phyloP scores from a whole-genome alignment of 2,797 vertebrate species.

The Typhlichthys subterraneus region DNA sequence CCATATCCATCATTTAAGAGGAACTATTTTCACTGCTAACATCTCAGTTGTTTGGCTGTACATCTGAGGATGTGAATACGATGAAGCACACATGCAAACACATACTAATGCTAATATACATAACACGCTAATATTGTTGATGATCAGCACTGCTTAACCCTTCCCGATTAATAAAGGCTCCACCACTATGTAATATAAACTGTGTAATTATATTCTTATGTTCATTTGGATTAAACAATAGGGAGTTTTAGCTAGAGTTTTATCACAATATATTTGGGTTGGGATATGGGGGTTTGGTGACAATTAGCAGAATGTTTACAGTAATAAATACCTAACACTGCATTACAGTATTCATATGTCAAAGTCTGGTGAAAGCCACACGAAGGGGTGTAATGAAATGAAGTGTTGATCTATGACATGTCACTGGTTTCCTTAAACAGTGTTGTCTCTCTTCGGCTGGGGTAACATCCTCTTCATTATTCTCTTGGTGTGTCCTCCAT shows the following conservation, averaged over 20 bases:
- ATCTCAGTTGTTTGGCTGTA: too few relatives aligned
- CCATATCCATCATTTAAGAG: too few relatives aligned
- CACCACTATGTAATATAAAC: too few relatives aligned
- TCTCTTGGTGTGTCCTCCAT: conserved; percentile 38
- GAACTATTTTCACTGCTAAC: too few relatives aligned
- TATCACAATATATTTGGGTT: background rate
- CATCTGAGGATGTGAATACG: too few relatives aligned
- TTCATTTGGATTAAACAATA: background rate
- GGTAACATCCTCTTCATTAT: conserved; percentile 42
- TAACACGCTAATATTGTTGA: too few relatives aligned
- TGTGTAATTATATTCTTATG: background rate
- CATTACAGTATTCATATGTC: conserved; percentile 22
- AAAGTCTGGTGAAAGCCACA: conserved; percentile 14
- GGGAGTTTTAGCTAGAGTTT: background rate
- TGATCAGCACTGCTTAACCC: too few relatives aligned
- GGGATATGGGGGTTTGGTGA: background rate
- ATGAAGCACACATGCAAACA: too few relatives aligned
- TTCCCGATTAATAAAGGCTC: too few relatives aligned
- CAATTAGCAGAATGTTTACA: conserved; percentile 11
- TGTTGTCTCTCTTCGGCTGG: conserved; percentile 28
- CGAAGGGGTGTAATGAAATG: conserved; percentile 27
- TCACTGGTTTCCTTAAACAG: conserved; percentile 25
- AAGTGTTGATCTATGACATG: conserved; percentile 31
- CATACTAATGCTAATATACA: too few relatives aligned
- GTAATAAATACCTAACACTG: conserved; percentile 15